Evolutionary conservation across 2,113 vertebrate species (phyloP), one percentile per base, ranked within the genome.

Genomic region (Onychostoma macrolepis): DNA sequence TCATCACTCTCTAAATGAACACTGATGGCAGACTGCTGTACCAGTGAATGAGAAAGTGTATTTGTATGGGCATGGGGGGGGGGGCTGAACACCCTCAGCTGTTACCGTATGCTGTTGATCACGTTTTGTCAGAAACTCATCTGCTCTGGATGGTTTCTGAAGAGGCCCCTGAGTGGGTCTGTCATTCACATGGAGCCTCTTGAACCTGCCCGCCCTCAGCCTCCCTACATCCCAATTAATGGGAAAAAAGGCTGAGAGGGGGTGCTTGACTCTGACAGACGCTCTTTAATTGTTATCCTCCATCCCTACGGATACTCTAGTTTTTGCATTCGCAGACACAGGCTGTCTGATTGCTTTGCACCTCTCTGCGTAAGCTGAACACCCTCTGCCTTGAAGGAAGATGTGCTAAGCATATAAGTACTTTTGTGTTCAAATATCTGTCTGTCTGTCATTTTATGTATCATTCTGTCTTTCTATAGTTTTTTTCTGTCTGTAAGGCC

Each of bases 151-250:
- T 41, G 65, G 90, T 86, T 86, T 92, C 91, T 93, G 88, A 89
- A 93, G 90, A 71, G 86, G 87, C 90, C 92, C 81, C 48, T 92
- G 91, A 92, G 92, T 91, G 84, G 89, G 92, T 93, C 93, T 91
- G 92, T 93, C 91, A 89, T 94, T 93, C 93, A 90, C 92, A 93
- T 91, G 93, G 91, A 94, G 91, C 91, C 93, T 92, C 94, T 95
- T 94, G 92, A 95, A 95, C 94, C 93, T 91, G 91, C 92, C 91
- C 92, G 93, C 93, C 91, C 92, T 91, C 92, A 92, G 93, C 92
- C 92, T 94, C 94, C 94, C 94, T 90, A 92, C 94, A 94, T 93
- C 93, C 92, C 93, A 92, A 94, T 94, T 95, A 95, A 95, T 94
- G 93, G 93, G 93, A 93, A 93, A 94, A 93, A 91, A 90, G 92